phyloP scores from a whole-genome alignment of 1,140 invertebrate species.

The Solenopsis fugax region DNA sequence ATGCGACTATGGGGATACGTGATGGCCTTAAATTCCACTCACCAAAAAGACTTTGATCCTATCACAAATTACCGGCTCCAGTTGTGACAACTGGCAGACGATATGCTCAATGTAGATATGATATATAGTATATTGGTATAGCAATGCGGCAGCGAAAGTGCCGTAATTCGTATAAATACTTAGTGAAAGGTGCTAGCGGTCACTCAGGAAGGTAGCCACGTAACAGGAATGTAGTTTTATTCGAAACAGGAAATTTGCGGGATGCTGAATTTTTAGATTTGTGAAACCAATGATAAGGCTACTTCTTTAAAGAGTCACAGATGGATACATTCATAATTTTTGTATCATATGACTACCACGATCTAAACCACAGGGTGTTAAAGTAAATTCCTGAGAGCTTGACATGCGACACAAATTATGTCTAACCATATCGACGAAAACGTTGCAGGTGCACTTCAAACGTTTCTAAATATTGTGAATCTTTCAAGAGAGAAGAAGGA shows the following conservation, averaged over 20 bases:
- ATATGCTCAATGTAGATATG: conserved; percentile 51
- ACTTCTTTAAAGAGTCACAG: conserved; percentile 38
- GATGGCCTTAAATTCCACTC: conserved; percentile 86
- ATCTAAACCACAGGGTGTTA: conserved; percentile 11
- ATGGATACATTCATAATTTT: conserved; percentile 56
- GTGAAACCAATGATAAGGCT: conserved; percentile 58
- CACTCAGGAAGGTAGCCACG: conserved; percentile 26
- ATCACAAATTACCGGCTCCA: conserved; percentile 83
- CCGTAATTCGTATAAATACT: conserved; percentile 63
- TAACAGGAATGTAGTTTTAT: conserved; percentile 41
- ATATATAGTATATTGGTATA: conserved; percentile 70
- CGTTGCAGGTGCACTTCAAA: conserved; percentile 38
- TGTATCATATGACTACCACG: conserved; percentile 17
- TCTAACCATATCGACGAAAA: conserved; percentile 71
- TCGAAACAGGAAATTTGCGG: not conserved
- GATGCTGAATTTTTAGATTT: conserved; percentile 38
- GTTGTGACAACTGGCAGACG: conserved; percentile 72
- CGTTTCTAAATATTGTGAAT: conserved; percentile 37
- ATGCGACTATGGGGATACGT: conserved; percentile 94
- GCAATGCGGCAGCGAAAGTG: conserved; percentile 41
- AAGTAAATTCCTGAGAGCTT: conserved; percentile 45
- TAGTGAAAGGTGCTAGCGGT: conserved; percentile 54
- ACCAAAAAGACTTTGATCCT: conserved; percentile 88
- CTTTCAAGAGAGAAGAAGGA: not conserved
- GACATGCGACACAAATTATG: conserved; percentile 60